These are phyloP conservation scores for Colius striatus DNA, from an alignment of 2,113 vertebrate genomes.

Conservation along the genomic window DNA sequence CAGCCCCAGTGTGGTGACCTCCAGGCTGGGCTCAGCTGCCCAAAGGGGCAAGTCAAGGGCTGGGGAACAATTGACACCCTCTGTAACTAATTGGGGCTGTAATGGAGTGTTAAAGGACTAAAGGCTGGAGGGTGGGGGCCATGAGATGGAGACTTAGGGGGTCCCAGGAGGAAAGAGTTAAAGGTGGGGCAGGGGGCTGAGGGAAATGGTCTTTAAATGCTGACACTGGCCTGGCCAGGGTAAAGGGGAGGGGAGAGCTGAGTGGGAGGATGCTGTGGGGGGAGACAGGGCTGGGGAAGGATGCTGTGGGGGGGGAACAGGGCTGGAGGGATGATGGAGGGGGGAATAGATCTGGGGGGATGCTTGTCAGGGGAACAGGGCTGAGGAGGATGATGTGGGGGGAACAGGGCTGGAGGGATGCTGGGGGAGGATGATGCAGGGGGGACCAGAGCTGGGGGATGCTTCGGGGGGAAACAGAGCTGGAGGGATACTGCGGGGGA, in stretches of 20 bases:
- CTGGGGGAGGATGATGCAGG: no score
- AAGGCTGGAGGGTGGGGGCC: no score
- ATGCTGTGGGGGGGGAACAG: not conserved
- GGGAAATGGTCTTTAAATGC: not conserved
- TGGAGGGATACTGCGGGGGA: no score
- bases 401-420: no score
- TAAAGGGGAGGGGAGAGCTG: no score
- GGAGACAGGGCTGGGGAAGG: no score
- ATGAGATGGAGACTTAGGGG: not conserved
- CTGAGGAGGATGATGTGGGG: not conserved
- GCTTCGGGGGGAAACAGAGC: no score
- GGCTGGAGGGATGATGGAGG: no score
- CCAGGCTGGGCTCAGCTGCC: not conserved
- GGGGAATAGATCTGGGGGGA: fast-evolving
- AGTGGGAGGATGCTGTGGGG: not conserved
- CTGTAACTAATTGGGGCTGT: not conserved
- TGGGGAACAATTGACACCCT: not conserved
- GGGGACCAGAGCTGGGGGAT: no score
- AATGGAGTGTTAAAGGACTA: not conserved
- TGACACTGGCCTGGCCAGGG: no score
- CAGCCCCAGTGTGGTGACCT: fast-evolving
- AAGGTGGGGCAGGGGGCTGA: not conserved
- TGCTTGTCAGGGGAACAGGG: not conserved
- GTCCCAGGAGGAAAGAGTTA: not conserved
- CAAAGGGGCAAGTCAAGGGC: not conserved